Base-by-base conservation (phyloP, 2,113 vertebrate species). In the Holacanthus passer region DNA sequence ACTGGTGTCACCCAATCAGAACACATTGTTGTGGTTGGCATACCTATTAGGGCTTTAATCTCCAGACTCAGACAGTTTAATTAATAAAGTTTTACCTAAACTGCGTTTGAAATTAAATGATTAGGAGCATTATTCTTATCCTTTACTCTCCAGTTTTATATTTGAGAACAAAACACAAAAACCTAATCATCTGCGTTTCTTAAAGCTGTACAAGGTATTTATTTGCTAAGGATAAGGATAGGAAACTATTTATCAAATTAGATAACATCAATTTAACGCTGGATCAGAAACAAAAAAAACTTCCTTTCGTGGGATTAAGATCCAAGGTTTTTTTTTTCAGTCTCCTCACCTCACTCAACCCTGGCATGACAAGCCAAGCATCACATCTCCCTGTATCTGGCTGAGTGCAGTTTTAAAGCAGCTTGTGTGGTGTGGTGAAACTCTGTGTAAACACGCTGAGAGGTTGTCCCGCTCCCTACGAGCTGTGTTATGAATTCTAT, bases 401-500 rank as follows among this genome's bases (percentile, higher is more conserved):
- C 53, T 20, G 27, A 81, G 66, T 80, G 41, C 58, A 59, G 50
- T 75, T 87, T 84, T n/a, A 77, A 11, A 75, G 52, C 62, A 62
- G 60, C 62, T 59, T 74, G 52, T 79, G 62, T 68, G 48, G 56
- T 77, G 67, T 81, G 60, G 48, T 79, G 74, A 73, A 86, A 76
- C 71, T 47, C 52, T 45, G 6, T 78, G 89, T 84, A 88, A 87
- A 89, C 74, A 86, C 47, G 14, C 63, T 48, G 31, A 82, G 64
- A 82, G 77, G 64, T 56, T 60, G 56, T 59, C 63, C 71, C 58
- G 52, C 69, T 82, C 52, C 55, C 58, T 32, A 52, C 31, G 74
- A 83, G 69, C 19, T 70, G 43, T 85, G 87, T 84, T 63, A 73
- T 92, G 91, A 94, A 93, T 90, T 93, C 89, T 86, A 88, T 88